These are phyloP conservation scores for Altica lythri DNA, from an alignment of 2,888 invertebrate genomes.

Conservation along the genomic window DNA sequence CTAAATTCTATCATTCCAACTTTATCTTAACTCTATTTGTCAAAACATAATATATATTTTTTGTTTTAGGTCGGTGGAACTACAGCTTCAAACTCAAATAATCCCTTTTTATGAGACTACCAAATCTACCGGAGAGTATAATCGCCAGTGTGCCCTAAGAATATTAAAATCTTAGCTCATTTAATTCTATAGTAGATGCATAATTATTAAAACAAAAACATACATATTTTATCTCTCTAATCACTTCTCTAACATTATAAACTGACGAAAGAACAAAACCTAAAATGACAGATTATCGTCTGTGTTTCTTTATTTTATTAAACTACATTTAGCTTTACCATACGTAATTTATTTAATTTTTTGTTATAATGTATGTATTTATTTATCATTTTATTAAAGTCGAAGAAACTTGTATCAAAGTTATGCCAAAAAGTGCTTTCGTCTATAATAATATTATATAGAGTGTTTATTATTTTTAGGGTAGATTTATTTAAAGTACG, in stretches of 20 bases:
- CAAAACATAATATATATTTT: too few relatives aligned
- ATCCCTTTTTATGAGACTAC: slow-evolving; percentile 63
- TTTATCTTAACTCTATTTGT: too few relatives aligned
- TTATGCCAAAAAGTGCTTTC: slow-evolving; percentile 45
- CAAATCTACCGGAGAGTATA: slow-evolving; percentile 4
- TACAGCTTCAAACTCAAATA: slow-evolving; percentile 59
- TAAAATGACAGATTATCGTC: not conserved
- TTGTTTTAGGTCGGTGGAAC: slow-evolving; percentile 54
- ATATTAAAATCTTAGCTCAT: slow-evolving; percentile 33
- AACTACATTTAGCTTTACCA: slow-evolving; percentile 28
- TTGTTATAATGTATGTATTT: slow-evolving; percentile 42
- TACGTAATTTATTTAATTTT: slow-evolving; percentile 43
- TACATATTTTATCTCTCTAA: slow-evolving; percentile 39
- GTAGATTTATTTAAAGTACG: slow-evolving; percentile 24
- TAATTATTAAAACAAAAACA: slow-evolving; percentile 29
- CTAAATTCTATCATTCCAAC: too few relatives aligned
- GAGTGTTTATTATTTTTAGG: slow-evolving; percentile 1
- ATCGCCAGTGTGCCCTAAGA: slow-evolving; percentile 36
- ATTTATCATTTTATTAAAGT: too few relatives aligned
- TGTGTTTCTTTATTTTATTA: slow-evolving; percentile 15
- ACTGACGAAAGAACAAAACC: slow-evolving; percentile 13
- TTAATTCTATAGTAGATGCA: slow-evolving; percentile 35
- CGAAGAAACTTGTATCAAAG: slow-evolving; percentile 40
- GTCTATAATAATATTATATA: slow-evolving; percentile 25
- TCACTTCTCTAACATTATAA: slow-evolving; percentile 35